Evolutionary conservation across 2,113 vertebrate species (phyloP).

Genomic region (Addax nasomaculatus): DNA sequence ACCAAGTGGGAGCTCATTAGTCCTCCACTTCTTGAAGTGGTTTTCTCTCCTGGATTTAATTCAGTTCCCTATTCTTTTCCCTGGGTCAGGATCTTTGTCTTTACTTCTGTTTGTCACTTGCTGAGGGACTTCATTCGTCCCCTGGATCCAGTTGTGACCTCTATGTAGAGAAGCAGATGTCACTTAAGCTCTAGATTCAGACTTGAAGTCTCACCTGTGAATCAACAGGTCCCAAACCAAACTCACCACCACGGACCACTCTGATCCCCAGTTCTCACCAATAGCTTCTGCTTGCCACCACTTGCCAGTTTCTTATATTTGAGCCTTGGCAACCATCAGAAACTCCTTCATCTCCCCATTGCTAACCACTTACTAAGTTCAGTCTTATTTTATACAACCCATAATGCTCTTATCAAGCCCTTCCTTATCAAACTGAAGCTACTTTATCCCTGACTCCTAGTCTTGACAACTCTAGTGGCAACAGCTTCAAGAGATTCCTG

Average conservation of each 20-base stretch:
- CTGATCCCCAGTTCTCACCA: neutral
- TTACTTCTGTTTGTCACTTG: neutral
- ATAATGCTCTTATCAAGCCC: neutral
- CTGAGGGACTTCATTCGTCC: neutral
- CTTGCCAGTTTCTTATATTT: neutral
- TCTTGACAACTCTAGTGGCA: neutral
- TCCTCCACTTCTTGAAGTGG: neutral
- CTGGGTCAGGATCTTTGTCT: neutral
- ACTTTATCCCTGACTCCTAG: neutral
- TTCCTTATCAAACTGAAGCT: neutral
- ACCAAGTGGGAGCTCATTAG: neutral
- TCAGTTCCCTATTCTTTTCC: neutral
- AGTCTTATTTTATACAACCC: neutral
- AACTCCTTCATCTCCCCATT: neutral
- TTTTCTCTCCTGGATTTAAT: neutral
- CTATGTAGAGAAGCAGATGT: neutral
- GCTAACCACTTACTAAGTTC: neutral
- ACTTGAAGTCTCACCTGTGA: neutral
- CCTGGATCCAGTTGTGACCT: neutral
- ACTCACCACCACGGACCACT: neutral
- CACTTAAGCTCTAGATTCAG: neutral
- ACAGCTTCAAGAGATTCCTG: neutral
- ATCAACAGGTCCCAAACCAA: neutral
- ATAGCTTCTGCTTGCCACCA: neutral
- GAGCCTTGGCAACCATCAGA: neutral